These are phyloP conservation scores for Eudyptes chrysolophus DNA, from an alignment of 2,113 vertebrate species.

Conservation along the genomic window DNA sequence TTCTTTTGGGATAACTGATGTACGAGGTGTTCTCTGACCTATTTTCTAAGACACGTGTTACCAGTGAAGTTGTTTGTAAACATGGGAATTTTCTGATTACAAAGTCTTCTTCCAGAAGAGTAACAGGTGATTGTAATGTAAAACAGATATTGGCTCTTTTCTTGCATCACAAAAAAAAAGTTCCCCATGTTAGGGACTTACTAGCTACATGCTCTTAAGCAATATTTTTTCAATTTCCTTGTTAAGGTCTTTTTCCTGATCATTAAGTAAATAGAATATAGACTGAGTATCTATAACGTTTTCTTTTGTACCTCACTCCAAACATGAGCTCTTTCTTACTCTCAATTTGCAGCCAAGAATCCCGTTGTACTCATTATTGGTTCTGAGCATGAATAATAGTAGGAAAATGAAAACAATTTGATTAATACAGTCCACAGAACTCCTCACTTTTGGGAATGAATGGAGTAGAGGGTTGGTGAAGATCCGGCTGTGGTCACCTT, in stretches of 20 bases:
- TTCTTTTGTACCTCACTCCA: background rate
- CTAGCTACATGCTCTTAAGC: background rate
- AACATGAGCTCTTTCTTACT: background rate
- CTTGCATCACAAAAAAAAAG: background rate
- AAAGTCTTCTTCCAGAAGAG: background rate
- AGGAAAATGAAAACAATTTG: background rate
- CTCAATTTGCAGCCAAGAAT: background rate
- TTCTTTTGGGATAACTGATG: background rate
- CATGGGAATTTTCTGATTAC: background rate
- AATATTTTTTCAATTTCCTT: background rate
- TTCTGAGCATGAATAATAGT: background rate
- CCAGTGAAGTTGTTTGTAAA: background rate
- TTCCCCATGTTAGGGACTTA: background rate
- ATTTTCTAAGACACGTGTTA: background rate
- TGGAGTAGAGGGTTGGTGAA: background rate
- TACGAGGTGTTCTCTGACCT: background rate
- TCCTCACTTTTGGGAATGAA: background rate
- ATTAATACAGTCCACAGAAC: background rate
- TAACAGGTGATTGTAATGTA: background rate
- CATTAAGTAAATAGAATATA: background rate
- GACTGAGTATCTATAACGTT: background rate
- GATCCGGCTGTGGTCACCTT: background rate
- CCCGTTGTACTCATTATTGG: background rate
- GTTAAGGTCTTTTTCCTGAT: background rate
- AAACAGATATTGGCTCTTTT: background rate